Conservation (phyloP, 2,797 vertebrate genomes). For the Momotus momota region DNA sequence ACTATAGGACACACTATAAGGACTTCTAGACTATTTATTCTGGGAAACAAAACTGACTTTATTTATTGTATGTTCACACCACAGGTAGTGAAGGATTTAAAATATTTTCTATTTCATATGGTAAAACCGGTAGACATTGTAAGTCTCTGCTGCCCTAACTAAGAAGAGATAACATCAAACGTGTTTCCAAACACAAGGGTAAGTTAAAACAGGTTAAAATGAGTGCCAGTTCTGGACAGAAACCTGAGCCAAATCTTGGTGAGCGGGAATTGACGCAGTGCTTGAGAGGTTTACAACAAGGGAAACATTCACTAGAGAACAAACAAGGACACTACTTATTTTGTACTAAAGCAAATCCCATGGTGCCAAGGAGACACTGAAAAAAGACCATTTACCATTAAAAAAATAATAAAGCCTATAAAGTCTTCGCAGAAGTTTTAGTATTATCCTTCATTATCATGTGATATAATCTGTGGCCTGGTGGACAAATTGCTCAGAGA, state of each 20-base stretch:
- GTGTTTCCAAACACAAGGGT: neutral
- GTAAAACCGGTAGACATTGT: neutral
- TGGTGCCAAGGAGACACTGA: accelerated
- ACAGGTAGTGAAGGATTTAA: neutral
- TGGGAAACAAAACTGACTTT: conserved; percentile 41
- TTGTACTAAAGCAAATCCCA: neutral
- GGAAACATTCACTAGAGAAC: neutral
- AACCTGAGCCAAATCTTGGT: neutral
- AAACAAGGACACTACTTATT: neutral
- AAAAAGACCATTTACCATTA: neutral
- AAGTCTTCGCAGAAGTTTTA: neutral
- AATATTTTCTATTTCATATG: neutral
- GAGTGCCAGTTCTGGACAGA: neutral
- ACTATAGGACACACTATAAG: neutral
- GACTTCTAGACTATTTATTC: conserved; percentile 40
- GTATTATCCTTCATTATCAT: neutral
- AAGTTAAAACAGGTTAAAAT: neutral
- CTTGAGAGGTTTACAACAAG: neutral
- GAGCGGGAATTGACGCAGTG: neutral
- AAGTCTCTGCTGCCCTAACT: neutral
- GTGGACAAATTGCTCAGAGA: neutral
- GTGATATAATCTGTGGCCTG: neutral
- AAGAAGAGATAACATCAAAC: neutral
- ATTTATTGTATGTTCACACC: neutral
- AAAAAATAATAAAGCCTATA: neutral